These are phyloP conservation scores for Octonoba sinensis DNA, from an alignment of 2,888 invertebrate species.

Conservation along the genomic window DNA sequence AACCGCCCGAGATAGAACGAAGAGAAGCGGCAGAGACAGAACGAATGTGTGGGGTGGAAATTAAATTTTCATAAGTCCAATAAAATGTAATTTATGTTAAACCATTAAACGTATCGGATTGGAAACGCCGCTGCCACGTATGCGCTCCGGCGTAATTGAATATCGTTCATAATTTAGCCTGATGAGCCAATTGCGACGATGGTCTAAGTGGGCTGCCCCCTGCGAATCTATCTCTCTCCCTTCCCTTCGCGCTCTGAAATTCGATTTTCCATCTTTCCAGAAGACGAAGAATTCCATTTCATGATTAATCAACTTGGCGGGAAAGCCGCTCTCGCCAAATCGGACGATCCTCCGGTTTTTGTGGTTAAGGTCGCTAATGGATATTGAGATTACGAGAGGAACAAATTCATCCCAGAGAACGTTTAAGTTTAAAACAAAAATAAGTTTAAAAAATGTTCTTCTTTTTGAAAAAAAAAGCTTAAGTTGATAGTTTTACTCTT, in stretches of 20 bases:
- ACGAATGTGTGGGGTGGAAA: conserved; percentile 30
- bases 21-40: conserved; percentile 1
- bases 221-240: conserved; percentile 11
- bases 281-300: conserved; percentile 18
- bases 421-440: too few species aligned
- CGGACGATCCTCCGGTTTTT: too few species aligned
- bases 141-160: conserved; percentile 52
- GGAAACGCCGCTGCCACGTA: conserved; percentile 39
- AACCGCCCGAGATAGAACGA: background rate
- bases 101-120: conserved; percentile 62
- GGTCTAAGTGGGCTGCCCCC: conserved; percentile 54
- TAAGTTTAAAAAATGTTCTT: too few species aligned
- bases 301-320: conserved; percentile 44
- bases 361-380: too few species aligned
- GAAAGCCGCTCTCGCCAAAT: too few species aligned
- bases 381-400: too few species aligned
- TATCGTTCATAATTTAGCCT: conserved; percentile 65
- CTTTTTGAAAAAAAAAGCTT: too few species aligned
- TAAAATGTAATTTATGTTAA: conserved; percentile 65
- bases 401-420: too few species aligned
- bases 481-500: too few species aligned
- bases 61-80: conserved; percentile 65
- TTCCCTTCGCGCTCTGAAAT: conserved; percentile 32
- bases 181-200: conserved; percentile 60
- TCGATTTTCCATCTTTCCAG: conserved; percentile 61